Percentiles rank a stretch among this genome's conserved stretches.
Conservation (phyloP, 2,797 vertebrate species). For the Darevskia mixta region DNA sequence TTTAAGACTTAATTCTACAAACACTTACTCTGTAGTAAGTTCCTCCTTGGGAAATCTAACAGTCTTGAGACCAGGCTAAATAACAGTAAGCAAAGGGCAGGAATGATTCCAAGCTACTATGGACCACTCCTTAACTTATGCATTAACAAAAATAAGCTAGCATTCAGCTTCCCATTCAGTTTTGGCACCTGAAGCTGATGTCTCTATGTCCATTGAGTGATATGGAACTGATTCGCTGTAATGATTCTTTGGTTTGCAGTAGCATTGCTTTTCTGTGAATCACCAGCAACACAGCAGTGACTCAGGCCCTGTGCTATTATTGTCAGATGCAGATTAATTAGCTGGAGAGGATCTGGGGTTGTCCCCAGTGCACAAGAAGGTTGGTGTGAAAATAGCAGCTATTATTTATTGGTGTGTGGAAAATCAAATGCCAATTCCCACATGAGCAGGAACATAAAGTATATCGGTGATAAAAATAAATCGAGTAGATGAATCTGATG, state of each 20-base stretch:
- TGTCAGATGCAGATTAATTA: slow-evolving; percentile 16
- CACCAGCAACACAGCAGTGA: background rate
- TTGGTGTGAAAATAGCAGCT: slow-evolving; percentile 22
- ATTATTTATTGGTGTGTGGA: slow-evolving; percentile 6
- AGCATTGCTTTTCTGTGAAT: background rate
- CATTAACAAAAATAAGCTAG: background rate
- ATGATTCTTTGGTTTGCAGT: background rate
- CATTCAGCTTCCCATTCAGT: background rate
- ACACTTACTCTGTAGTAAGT: background rate
- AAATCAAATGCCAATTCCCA: slow-evolving; percentile 25
- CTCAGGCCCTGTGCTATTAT: slow-evolving; percentile 5
- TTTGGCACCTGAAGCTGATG: background rate
- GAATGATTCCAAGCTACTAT: background rate
- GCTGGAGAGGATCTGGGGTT: background rate
- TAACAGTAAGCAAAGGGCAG: background rate
- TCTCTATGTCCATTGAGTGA: background rate
- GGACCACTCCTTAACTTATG: background rate
- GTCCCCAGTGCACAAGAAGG: background rate
- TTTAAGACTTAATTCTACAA: background rate
- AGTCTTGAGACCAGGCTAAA: background rate
- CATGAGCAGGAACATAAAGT: background rate
- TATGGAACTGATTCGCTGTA: background rate
- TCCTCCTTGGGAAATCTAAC: background rate
- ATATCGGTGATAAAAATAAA: background rate
- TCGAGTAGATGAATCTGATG: background rate